Percentiles rank a stretch among this genome's conserved stretches.
Conservation (phyloP, 2,113 vertebrate species). For the Mola mola region DNA sequence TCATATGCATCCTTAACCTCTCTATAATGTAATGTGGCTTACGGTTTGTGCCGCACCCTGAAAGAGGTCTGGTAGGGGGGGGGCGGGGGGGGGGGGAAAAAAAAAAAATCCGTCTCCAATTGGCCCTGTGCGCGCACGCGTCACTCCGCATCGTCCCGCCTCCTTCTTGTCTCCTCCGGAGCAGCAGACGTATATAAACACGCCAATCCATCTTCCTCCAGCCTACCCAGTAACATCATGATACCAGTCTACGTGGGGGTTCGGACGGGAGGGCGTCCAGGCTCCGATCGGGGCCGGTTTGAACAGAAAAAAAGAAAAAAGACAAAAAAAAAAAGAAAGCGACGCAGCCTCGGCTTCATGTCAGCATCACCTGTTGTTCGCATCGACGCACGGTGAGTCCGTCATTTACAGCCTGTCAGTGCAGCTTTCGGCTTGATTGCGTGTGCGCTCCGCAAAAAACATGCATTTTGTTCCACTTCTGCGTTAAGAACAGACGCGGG, state of each 20-base stretch:
- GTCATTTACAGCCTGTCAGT: background rate
- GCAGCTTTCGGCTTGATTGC: background rate
- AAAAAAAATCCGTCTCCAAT: slow-evolving; percentile 69
- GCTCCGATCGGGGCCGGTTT: slow-evolving; percentile 59
- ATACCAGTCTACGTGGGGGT: slow-evolving; percentile 70
- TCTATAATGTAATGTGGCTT: slow-evolving; percentile 54
- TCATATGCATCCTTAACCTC: slow-evolving; percentile 48
- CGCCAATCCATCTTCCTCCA: slow-evolving; percentile 72
- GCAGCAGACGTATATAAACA: slow-evolving; percentile 81
- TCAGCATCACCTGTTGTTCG: slow-evolving; percentile 77
- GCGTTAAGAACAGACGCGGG: too few species aligned
- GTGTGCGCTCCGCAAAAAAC: too few species aligned
- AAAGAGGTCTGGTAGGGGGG: slow-evolving; percentile 64
- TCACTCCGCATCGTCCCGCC: slow-evolving; percentile 76
- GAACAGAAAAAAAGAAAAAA: slow-evolving; percentile 25
- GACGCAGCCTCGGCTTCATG: slow-evolving; percentile 28
- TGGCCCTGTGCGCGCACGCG: slow-evolving; percentile 70
- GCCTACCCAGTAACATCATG: slow-evolving; percentile 79
- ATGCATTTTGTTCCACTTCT: too few species aligned
- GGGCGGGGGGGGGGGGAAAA: too few species aligned
- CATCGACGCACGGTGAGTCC: slow-evolving; percentile 70
- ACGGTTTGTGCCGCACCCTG: slow-evolving; percentile 74
- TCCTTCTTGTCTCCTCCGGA: slow-evolving; percentile 67
- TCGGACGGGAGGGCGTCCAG: slow-evolving; percentile 62
- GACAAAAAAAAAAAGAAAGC: slow-evolving; percentile 32